Evolutionary conservation across 2,888 invertebrate species (phyloP).

Genomic region (Odontocolon sp.): DNA sequence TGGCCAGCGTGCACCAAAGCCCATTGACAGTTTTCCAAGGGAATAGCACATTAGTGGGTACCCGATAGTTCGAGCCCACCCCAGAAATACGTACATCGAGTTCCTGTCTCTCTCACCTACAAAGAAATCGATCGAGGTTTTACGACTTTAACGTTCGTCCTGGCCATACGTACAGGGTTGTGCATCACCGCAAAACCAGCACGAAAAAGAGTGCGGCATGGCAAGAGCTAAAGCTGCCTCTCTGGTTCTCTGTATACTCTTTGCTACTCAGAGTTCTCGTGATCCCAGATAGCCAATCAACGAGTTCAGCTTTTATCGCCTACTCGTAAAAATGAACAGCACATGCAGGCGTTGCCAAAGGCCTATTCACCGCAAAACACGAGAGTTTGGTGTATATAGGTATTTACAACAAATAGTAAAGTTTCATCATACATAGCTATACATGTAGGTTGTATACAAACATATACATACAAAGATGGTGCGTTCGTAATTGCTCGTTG

Average conservation of each 20-base stretch:
- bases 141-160: slow-evolving; percentile 40
- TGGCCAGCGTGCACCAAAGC: slow-evolving; percentile 15
- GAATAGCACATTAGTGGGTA: slow-evolving; percentile 34
- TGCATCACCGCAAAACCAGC: slow-evolving; percentile 36
- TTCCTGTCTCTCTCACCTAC: slow-evolving; percentile 4
- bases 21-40: slow-evolving; percentile 11
- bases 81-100: background rate
- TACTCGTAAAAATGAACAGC: slow-evolving; percentile 51
- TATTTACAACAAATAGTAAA: background rate
- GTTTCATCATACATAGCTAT: background rate
- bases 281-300: slow-evolving; percentile 52
- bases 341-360: background rate
- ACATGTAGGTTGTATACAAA: background rate
- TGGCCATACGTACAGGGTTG: background rate
- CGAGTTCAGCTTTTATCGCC: slow-evolving; percentile 47
- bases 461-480: background rate
- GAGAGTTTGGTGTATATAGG: background rate
- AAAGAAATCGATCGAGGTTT: slow-evolving; percentile 55
- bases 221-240: slow-evolving; percentile 8
- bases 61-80: slow-evolving; percentile 9
- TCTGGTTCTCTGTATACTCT: slow-evolving; percentile 1
- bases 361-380: slow-evolving; percentile 33
- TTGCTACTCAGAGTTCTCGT: slow-evolving; percentile 16
- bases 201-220: slow-evolving; percentile 19
- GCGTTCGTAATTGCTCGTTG: slow-evolving; percentile 34